phyloP scores from a whole-genome alignment of 64 coral and sea anemone species.

The Montipora efflorescens region DNA sequence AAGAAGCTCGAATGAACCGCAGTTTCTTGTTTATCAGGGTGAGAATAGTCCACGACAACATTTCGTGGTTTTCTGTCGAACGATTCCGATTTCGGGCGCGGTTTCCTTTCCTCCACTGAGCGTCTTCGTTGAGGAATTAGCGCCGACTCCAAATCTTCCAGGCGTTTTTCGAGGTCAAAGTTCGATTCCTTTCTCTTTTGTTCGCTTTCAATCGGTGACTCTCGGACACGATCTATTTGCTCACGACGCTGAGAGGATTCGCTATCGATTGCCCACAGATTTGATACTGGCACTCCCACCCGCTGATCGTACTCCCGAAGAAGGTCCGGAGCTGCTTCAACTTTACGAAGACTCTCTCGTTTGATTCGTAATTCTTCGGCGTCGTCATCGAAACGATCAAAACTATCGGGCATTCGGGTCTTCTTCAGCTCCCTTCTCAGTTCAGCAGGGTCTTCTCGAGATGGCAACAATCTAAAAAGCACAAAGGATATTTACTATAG shows the following conservation, averaged over 20 bases:
- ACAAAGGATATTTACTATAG: not conserved
- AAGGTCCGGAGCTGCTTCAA: conserved; percentile 78
- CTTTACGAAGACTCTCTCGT: conserved; percentile 85
- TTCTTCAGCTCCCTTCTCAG: conserved; percentile 79
- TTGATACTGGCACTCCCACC: conserved; percentile 87
- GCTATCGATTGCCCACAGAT: conserved; percentile 89
- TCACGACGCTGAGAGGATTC: conserved; percentile 70
- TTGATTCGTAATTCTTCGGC: conserved; percentile 75
- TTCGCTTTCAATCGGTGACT: conserved; percentile 61
- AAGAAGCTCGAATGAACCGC: conserved; percentile 75
- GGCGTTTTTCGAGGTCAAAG: conserved; percentile 67
- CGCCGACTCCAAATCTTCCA: conserved; percentile 61
- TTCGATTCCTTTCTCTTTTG: conserved; percentile 50
- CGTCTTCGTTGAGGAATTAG: conserved; percentile 47
- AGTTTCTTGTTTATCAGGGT: conserved; percentile 49
- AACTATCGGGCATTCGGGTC: conserved; percentile 50
- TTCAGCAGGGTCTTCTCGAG: conserved; percentile 78
- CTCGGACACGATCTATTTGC: conserved; percentile 51
- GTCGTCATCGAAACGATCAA: conserved; percentile 29
- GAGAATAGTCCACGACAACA: conserved; percentile 75
- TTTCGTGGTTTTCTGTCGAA: conserved; percentile 76
- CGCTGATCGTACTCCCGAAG: conserved; percentile 75
- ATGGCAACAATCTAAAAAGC: conserved; percentile 69
- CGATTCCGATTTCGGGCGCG: conserved; percentile 61
- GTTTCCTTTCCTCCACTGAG: conserved; percentile 45